Percentiles rank a stretch among this genome's conserved stretches.
Conservation (phyloP, 2,888 invertebrate genomes). For the Amiota communis region DNA sequence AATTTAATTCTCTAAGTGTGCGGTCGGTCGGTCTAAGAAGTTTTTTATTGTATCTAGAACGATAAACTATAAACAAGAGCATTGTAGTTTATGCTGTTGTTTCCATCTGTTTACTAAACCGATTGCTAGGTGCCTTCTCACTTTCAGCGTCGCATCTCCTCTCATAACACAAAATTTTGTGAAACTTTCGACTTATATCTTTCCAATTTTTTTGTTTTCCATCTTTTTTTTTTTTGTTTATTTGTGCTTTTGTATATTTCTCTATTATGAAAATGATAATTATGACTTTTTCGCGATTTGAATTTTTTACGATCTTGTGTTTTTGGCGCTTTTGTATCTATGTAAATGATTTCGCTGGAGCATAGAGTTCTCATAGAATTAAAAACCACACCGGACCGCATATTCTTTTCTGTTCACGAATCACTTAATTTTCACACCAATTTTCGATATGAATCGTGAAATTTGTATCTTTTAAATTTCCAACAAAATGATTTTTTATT, state of each 20-base stretch:
- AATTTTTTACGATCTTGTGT: constrained; percentile 26
- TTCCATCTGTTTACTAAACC: not conserved
- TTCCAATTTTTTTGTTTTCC: too few species aligned
- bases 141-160: too few species aligned
- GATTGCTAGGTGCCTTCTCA: too few species aligned
- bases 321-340: too few species aligned
- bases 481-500: too few species aligned
- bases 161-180: constrained; percentile 39
- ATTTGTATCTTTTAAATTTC: too few species aligned
- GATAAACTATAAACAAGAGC: not conserved
- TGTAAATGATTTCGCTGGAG: too few species aligned
- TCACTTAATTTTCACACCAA: too few species aligned
- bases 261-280: constrained; percentile 48
- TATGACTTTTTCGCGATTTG: constrained; percentile 43
- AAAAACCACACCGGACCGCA: too few species aligned
- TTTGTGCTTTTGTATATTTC: constrained; percentile 43
- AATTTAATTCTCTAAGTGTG: not conserved
- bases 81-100: not conserved
- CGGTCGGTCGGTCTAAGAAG: not conserved
- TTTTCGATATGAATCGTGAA: too few species aligned
- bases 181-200: not conserved
- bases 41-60: not conserved
- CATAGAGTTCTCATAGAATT: too few species aligned
- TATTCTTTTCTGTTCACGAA: too few species aligned
- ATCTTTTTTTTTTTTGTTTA: constrained; percentile 54